Evolutionary conservation across 2,888 invertebrate species (phyloP), one percentile per base, ranked within the genome.

Genomic region (Pandemis heparana): DNA sequence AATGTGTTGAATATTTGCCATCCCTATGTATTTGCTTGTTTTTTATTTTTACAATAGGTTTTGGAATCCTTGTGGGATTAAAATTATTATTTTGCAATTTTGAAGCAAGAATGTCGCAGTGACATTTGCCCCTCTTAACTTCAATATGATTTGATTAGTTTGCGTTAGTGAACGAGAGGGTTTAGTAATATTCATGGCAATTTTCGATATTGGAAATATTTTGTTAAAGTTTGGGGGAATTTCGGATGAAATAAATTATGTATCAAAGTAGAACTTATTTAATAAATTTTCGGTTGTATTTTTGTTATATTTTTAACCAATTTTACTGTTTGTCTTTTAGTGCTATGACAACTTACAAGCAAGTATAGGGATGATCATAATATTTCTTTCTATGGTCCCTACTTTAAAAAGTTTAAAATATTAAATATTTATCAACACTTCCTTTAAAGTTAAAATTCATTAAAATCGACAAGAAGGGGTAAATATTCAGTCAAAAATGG

Each of bases 311-410:
- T 23, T 56, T 18, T 10, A 4, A 56, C 0, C 56, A 56, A 12
- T 53, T 18, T 16, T 5, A 14, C 1, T 18, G 3, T 23, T 56
- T 16, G 16, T 7, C 6, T 56, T 56, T 23, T 23, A 10, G 56
- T 10, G 56, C 23, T 56, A 12, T 23, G 12, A 10, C 9, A 56
- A 67, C 61, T 46, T 12, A 16, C 70, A 66, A 74, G 74, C 74
- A 71, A 56, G 32, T 66, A 63, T 9, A 76, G 68, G 81, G 86
- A 84, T 84, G 79, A 77, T 79, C 82, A 78, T 78, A 81, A 78
- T 78, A 81, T 84, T 73, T 84, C 83, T 83, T 79, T 88, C 92
- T 92, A 92, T 92, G 92, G 92, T 92, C 92, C 92, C 92, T 92
- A 92, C 89, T 86, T 85, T 88, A 85, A 87, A 87, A 85, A 81